Base-by-base conservation (phyloP, 2,888 invertebrate species). In the Colostygia pectinataria region DNA sequence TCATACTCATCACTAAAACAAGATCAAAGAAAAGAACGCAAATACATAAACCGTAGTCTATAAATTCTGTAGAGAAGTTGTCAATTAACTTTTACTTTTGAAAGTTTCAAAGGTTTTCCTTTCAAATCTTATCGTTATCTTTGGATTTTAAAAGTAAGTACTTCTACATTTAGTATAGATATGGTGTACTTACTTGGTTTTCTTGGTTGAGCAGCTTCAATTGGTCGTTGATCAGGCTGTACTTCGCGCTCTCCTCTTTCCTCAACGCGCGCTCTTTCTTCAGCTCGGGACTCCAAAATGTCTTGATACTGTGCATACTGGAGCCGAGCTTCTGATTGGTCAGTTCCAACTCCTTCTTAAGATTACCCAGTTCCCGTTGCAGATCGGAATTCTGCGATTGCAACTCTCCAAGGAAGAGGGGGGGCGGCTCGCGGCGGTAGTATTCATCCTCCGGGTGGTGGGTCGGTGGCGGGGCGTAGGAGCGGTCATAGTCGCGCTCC, bases 231-330 rank as follows among this genome's bases (percentile, higher is more conserved):
- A 98, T 96, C 81, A 98, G 94, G 85, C 96, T 96, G 92, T 98
- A 98, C 88, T 98, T 98, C 76, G 98, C 97, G 81, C 97, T 97
- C 89, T 99, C 99, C 86, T 99, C 99, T 81, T 99, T 99, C 65
- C 99, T 92, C 68, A 99, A 83, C 40, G 98, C 97, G 60, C 99
- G 91, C 90, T 99, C 99, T 89, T 99, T 98, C 91, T 99, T 99
- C 83, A 99, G 91, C 91, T 99, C 99, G 12, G 99, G 99, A 80
- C 98, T 98, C 99, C 99, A 99, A 91, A 99, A 99, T 45, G 99
- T 99, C 92, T 99, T 99, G 87, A 99, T 99, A 90, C 98, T 98
- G 91, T 99, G 99, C 99, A 99, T 99, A 74, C 97, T 97, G 78
- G 98, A 98, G 82, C 98, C 97, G 70, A 99, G 93, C 90, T 99